Conservation (phyloP, 2,888 invertebrate genomes). For the Cataglyphis altisquamis region DNA sequence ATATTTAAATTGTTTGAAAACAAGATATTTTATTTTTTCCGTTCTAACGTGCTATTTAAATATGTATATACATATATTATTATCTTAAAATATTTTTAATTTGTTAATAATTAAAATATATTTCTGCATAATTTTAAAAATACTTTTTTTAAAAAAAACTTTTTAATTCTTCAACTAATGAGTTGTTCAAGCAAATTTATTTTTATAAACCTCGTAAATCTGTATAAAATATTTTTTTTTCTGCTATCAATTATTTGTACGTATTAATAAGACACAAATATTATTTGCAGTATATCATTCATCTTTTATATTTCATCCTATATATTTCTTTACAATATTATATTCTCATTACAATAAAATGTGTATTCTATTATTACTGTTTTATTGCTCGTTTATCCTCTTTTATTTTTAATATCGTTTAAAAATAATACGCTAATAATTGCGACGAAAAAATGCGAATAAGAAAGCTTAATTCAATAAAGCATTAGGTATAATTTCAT, state of each 20-base stretch:
- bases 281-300: not conserved
- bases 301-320: too few species aligned
- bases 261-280: not conserved
- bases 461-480: conserved; percentile 36
- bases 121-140: not conserved
- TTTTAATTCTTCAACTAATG: not conserved
- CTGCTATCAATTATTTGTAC: not conserved
- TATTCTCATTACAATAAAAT: not conserved
- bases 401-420: conserved; percentile 11
- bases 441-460: not conserved
- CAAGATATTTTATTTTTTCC: conserved; percentile 1
- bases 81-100: not conserved
- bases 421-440: not conserved
- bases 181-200: not conserved
- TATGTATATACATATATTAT: too few species aligned
- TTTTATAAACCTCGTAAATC: not conserved
- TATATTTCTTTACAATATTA: too few species aligned
- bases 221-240: not conserved
- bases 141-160: too few species aligned
- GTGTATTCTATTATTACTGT: not conserved
- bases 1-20: not conserved
- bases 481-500: conserved; percentile 23
- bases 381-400: not conserved
- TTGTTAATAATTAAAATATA: not conserved
- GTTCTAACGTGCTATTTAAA: not conserved